Conservation (phyloP, 2,888 invertebrate species). For the Carterocephalus palaemon region DNA sequence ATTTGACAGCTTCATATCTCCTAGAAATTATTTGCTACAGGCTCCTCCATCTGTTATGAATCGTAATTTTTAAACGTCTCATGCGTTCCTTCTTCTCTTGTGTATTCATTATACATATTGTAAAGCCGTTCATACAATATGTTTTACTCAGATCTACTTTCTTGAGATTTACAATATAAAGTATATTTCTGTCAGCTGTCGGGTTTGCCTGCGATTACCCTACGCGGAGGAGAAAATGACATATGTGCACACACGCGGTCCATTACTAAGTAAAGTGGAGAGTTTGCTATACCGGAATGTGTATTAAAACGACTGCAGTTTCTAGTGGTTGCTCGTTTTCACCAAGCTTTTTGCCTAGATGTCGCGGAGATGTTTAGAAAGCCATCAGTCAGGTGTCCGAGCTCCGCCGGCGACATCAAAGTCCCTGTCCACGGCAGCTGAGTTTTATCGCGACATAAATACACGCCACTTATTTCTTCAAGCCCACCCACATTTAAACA, state of each 20-base stretch:
- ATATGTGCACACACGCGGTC: conserved; percentile 35
- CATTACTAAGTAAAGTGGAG: conserved; percentile 38
- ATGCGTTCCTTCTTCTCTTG: conserved; percentile 1
- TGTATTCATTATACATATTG: no score
- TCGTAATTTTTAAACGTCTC: conserved; percentile 4
- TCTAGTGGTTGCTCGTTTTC: conserved; percentile 63
- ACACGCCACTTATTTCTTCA: conserved; percentile 28
- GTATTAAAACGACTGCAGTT: conserved; percentile 65
- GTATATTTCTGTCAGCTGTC: conserved; percentile 15
- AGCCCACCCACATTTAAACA: conserved; percentile 18
- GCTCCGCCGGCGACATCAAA: conserved; percentile 58
- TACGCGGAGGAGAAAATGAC: conserved; percentile 17
- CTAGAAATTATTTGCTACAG: conserved; percentile 6
- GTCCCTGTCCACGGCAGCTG: conserved; percentile 37
- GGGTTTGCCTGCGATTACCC: conserved; percentile 8
- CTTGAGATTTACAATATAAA: conserved; percentile 9
- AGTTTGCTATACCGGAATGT: conserved; percentile 48
- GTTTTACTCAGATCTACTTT: no score
- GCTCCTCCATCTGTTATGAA: background rate
- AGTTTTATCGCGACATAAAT: conserved; percentile 50
- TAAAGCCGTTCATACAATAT: no score
- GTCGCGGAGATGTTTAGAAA: conserved; percentile 70
- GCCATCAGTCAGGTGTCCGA: conserved; percentile 67
- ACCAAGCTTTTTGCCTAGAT: conserved; percentile 62
- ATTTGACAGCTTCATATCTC: conserved; percentile 6